These are phyloP conservation scores for Pandemis cinnamomeana DNA, from an alignment of 2,888 invertebrate species.

Conservation along the genomic window DNA sequence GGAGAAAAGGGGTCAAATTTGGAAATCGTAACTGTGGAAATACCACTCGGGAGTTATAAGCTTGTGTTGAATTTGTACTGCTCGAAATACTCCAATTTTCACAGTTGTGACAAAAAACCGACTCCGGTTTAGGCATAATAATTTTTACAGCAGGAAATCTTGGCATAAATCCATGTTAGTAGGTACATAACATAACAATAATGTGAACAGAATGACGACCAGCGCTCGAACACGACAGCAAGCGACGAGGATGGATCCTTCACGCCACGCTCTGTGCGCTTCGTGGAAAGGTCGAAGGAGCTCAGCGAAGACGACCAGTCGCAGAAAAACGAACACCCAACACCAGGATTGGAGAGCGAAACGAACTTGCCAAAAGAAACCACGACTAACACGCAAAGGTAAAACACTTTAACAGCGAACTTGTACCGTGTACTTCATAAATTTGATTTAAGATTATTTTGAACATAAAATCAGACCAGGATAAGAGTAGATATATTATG, in stretches of 20 bases:
- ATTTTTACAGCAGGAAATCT: too few species aligned
- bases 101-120: too few species aligned
- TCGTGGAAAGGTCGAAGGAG: slow-evolving; percentile 81
- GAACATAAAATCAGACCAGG: neutral
- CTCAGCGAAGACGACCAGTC: slow-evolving; percentile 68
- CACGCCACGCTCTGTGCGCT: slow-evolving; percentile 87
- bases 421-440: too few species aligned
- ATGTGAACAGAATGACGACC: slow-evolving; percentile 68
- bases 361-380: slow-evolving; percentile 57
- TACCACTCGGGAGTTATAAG: too few species aligned
- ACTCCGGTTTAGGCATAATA: too few species aligned
- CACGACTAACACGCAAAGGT: slow-evolving; percentile 63
- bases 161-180: too few species aligned
- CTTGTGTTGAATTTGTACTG: too few species aligned
- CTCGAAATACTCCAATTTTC: too few species aligned
- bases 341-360: slow-evolving; percentile 53
- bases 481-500: too few species aligned
- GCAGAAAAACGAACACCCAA: slow-evolving; percentile 49
- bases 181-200: neutral
- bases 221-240: slow-evolving; percentile 72
- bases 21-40: too few species aligned
- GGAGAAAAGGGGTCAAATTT: too few species aligned
- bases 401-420: slow-evolving; percentile 12
- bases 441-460: too few species aligned
- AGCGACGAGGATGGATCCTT: slow-evolving; percentile 85